Conservation (phyloP, 2,113 vertebrate genomes). For the Alces alces region DNA sequence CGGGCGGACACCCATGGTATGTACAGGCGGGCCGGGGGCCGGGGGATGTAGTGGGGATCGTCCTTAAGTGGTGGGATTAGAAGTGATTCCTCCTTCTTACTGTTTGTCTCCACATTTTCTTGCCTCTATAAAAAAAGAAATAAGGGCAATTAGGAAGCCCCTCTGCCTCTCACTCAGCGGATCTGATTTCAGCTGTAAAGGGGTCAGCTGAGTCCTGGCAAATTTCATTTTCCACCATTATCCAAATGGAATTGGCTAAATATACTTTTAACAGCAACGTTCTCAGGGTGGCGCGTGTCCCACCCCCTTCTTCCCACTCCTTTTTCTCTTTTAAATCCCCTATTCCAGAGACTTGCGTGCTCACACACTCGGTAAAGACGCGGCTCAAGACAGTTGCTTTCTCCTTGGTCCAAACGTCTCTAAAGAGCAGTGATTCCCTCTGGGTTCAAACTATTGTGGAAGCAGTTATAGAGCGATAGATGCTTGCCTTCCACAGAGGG, state of each 20-base stretch:
- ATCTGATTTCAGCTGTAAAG: background rate
- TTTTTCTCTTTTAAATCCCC: background rate
- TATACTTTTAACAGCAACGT: background rate
- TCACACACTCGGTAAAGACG: background rate
- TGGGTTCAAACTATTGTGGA: background rate
- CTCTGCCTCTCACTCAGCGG: background rate
- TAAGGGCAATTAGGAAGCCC: accelerated
- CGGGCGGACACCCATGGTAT: accelerated
- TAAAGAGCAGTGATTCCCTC: accelerated
- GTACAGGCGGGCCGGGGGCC: accelerated
- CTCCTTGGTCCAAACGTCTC: background rate
- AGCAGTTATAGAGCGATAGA: background rate
- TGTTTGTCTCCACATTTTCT: background rate
- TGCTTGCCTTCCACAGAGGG: background rate
- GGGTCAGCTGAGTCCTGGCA: background rate
- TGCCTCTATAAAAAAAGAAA: background rate
- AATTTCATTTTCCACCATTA: background rate
- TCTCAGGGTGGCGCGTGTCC: background rate
- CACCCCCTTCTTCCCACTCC: accelerated
- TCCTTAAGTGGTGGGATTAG: background rate
- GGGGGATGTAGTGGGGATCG: accelerated
- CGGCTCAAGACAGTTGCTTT: background rate
- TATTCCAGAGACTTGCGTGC: background rate
- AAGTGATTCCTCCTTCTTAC: background rate
- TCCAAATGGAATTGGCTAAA: background rate